A percentile compares a stretch with the other conserved stretches of the same genome.
These are phyloP conservation scores for Coregonus suidteri DNA, from an alignment of 2,797 vertebrate genomes.

Conservation along the genomic window DNA sequence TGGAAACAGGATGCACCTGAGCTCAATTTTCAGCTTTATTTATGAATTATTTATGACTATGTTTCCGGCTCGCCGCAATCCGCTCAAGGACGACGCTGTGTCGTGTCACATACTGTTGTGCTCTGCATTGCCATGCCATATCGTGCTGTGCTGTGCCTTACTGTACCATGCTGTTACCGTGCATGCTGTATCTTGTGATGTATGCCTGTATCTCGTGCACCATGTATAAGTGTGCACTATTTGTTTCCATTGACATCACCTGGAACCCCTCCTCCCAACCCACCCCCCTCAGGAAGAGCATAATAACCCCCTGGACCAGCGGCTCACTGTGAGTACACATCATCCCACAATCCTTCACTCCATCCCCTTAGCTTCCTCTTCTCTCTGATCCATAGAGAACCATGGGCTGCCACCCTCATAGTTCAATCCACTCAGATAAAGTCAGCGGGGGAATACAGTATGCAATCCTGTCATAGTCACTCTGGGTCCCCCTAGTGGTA, in stretches of 20 bases:
- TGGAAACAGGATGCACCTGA: too few relatives aligned
- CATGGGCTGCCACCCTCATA: neutral
- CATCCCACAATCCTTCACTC: conserved; percentile 51
- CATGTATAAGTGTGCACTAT: conserved; percentile 61
- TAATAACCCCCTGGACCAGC: conserved; percentile 91
- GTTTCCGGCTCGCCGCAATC: too few relatives aligned
- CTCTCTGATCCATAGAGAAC: conserved; percentile 3
- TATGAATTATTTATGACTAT: too few relatives aligned
- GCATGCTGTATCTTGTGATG: conserved; percentile 61
- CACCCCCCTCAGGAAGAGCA: conserved; percentile 81
- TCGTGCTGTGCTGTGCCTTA: neutral
- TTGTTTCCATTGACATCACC: conserved; percentile 67
- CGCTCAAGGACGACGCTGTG: neutral
- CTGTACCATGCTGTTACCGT: neutral
- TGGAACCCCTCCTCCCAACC: conserved; percentile 53
- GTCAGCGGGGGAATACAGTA: neutral
- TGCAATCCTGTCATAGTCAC: neutral
- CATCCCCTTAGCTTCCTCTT: conserved; percentile 25
- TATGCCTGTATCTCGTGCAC: conserved; percentile 63
- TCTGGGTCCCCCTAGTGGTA: neutral
- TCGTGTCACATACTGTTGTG: neutral
- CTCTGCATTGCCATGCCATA: neutral
- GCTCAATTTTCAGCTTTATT: too few relatives aligned
- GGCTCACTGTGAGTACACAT: conserved; percentile 91
- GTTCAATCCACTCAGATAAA: neutral